Evolutionary conservation across 1,140 invertebrate species (phyloP).

Genomic region (Anagrus nilaparvatae): DNA sequence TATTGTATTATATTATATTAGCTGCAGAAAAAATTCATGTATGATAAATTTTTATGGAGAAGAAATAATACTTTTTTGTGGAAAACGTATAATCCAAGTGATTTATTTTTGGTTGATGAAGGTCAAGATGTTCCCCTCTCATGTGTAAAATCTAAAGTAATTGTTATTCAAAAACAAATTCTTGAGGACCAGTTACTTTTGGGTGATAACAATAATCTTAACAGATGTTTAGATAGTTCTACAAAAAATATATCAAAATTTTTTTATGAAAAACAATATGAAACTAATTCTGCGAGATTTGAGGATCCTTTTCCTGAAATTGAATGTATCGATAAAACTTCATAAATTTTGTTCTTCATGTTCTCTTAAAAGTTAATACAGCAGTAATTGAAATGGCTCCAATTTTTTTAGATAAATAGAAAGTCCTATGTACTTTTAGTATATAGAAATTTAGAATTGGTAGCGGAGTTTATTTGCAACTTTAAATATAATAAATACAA

Average conservation of each 20-base stretch:
- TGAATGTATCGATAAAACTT: neutral
- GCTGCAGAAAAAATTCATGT: conserved; percentile 22
- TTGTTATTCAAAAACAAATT: conserved; percentile 19
- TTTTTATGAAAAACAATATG: conserved; percentile 57
- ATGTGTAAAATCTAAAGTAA: conserved; percentile 45
- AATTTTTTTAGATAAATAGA: conserved; percentile 25
- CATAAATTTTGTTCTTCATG: conserved; percentile 19
- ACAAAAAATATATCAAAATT: conserved; percentile 48
- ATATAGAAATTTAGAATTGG: conserved; percentile 53
- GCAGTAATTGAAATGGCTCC: conserved; percentile 21
- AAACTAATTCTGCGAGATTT: conserved; percentile 56
- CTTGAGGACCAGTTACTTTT: conserved; percentile 20
- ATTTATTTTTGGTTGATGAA: conserved; percentile 66
- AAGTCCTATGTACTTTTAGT: conserved; percentile 25
- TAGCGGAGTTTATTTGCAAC: conserved; percentile 61
- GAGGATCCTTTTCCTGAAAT: conserved; percentile 46
- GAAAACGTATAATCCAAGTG: conserved; percentile 66
- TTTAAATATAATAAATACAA: conserved; percentile 40
- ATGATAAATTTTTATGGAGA: conserved; percentile 47
- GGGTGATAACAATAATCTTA: conserved; percentile 13
- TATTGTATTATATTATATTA: too few species aligned
- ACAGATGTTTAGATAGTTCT: conserved; percentile 10
- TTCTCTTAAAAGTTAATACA: conserved; percentile 9
- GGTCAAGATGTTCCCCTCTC: conserved; percentile 60
- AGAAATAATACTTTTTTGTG: conserved; percentile 70